A percentile compares a stretch with the other conserved stretches of the same genome.
Evolutionary conservation across 2,113 vertebrate species (phyloP).

Genomic region (Perca flavescens): DNA sequence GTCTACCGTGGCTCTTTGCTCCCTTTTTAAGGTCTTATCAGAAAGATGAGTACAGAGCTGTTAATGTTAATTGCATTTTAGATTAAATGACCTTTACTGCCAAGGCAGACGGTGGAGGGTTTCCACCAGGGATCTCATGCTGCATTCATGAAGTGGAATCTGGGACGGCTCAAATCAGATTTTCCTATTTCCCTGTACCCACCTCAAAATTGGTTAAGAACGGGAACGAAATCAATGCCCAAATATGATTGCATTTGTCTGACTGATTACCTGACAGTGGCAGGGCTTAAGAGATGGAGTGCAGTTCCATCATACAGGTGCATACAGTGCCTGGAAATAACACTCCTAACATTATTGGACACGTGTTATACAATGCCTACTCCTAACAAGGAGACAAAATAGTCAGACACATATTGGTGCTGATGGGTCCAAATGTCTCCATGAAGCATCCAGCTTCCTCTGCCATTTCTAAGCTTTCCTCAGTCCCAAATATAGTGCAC

Average conservation of each 20-base stretch:
- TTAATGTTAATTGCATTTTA: neutral
- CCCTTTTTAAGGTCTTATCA: conserved; percentile 3
- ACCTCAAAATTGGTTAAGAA: no score
- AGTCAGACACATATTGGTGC: neutral
- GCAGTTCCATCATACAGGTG: neutral
- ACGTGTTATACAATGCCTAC: neutral
- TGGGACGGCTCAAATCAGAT: neutral
- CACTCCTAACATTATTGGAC: neutral
- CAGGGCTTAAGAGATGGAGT: neutral
- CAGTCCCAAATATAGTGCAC: no score
- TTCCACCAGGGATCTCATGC: neutral
- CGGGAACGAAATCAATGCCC: neutral
- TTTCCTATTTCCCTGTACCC: neutral
- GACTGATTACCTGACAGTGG: neutral
- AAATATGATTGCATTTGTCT: neutral
- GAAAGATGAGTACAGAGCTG: neutral
- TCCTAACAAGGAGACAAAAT: neutral
- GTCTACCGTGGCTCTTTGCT: neutral
- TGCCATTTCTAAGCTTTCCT: neutral
- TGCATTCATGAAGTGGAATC: neutral
- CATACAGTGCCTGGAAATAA: neutral
- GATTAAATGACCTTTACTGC: neutral
- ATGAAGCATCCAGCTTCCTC: neutral
- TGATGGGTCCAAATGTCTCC: neutral
- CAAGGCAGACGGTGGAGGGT: neutral